phyloP scores from a whole-genome alignment of 2,888 invertebrate species.

The Rhagonycha lutea region DNA sequence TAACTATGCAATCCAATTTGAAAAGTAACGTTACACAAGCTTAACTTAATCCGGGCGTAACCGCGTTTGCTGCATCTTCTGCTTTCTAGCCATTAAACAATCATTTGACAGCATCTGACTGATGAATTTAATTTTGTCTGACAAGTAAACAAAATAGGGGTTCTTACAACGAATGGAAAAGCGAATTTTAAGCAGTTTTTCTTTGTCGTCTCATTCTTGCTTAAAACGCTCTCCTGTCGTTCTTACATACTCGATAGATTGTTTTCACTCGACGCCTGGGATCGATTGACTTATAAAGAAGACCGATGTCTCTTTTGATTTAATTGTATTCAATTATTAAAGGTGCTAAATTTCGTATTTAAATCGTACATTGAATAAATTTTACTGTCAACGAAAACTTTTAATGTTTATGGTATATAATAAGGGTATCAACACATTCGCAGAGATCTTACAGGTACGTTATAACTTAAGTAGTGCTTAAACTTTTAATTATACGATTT shows the following conservation, averaged over 20 bases:
- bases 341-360: conserved; percentile 3
- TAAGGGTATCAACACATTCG: neutral
- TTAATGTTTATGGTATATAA: neutral
- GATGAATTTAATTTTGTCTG: conserved; percentile 44
- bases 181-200: conserved; percentile 30
- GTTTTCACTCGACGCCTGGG: conserved; percentile 19
- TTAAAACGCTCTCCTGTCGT: conserved; percentile 6
- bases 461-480: conserved; percentile 7
- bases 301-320: conserved; percentile 23
- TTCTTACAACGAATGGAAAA: conserved; percentile 15
- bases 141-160: conserved; percentile 36
- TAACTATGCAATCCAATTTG: conserved; percentile 35
- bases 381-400: neutral
- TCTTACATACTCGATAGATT: conserved; percentile 14
- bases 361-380: neutral
- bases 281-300: conserved; percentile 18
- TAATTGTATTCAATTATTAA: neutral
- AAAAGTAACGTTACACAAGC: conserved; percentile 26
- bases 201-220: conserved; percentile 18
- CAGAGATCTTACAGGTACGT: neutral
- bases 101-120: conserved; percentile 43
- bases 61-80: conserved; percentile 34
- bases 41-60: conserved; percentile 33
- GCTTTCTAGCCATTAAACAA: conserved; percentile 43
- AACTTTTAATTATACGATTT: conserved; percentile 24